A percentile compares a stretch with the other conserved stretches of the same genome.
Evolutionary conservation across 2,113 vertebrate species (phyloP).

Genomic region (Syngnathoides biaculeatus): DNA sequence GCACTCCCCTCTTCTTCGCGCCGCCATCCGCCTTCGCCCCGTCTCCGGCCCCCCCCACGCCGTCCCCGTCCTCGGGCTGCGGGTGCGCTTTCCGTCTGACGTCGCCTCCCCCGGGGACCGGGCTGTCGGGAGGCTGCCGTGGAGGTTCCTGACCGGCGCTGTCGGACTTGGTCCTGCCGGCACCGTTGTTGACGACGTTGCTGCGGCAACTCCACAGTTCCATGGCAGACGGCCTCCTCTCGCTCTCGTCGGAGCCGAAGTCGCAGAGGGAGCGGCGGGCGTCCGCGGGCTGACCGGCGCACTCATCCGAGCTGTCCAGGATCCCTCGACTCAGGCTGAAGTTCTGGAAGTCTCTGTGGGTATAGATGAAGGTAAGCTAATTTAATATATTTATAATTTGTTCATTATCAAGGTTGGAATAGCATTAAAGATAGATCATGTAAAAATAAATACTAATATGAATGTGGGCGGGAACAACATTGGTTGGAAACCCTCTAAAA

Average conservation of each 20-base stretch:
- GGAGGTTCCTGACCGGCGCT: conserved; percentile 57
- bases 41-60: conserved; percentile 12
- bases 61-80: conserved; percentile 75
- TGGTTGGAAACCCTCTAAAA: not conserved
- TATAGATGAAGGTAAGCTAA: conserved; percentile 4
- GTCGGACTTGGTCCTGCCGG: conserved; percentile 54
- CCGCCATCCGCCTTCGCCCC: conserved; percentile 57
- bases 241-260: conserved; percentile 62
- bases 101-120: conserved; percentile 62
- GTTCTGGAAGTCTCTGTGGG: conserved; percentile 85
- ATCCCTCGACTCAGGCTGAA: conserved; percentile 77
- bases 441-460: too few species aligned
- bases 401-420: not conserved
- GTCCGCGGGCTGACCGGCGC: conserved; percentile 57
- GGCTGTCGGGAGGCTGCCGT: conserved; percentile 69
- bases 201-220: conserved; percentile 66
- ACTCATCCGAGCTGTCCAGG: conserved; percentile 68
- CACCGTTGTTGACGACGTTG: not conserved
- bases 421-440: not conserved
- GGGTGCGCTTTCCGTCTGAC: conserved; percentile 71
- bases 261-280: conserved; percentile 71
- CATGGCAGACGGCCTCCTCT: conserved; percentile 70
- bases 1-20: conserved; percentile 77
- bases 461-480: not conserved
- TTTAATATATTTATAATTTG: too few species aligned